Percentiles rank a stretch among this genome's conserved stretches.
phyloP scores from a whole-genome alignment of 2,797 vertebrate genomes.

The Neosalanx taihuensis region DNA sequence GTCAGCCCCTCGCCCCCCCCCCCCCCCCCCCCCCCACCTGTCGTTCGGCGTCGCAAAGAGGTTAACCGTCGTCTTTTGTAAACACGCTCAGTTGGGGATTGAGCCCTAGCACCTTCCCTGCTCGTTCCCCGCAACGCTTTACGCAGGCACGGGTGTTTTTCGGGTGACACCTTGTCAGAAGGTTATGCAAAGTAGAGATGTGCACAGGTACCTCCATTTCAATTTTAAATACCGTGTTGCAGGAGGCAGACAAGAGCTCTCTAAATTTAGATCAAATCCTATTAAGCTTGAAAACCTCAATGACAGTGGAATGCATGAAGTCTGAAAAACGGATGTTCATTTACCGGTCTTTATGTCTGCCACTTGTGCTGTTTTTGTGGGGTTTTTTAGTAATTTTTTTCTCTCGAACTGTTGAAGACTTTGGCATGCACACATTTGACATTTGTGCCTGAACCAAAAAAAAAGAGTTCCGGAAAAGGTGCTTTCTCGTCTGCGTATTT shows the following conservation, averaged over 20 bases:
- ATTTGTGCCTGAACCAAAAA: background rate
- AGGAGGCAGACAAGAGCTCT: slow-evolving; percentile 55
- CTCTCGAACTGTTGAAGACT: slow-evolving; percentile 4
- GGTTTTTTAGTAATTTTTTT: background rate
- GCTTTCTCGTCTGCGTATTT: background rate
- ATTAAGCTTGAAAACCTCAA: slow-evolving; percentile 66
- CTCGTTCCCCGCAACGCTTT: slow-evolving; percentile 52
- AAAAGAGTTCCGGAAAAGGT: background rate
- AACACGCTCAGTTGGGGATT: slow-evolving; percentile 46
- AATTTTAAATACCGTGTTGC: slow-evolving; percentile 56
- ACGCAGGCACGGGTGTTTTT: slow-evolving; percentile 68
- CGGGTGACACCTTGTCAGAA: slow-evolving; percentile 67
- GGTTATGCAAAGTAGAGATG: slow-evolving; percentile 68
- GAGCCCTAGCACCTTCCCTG: slow-evolving; percentile 19
- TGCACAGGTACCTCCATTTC: slow-evolving; percentile 64
- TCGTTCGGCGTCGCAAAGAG: slow-evolving; percentile 61
- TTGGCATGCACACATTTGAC: background rate
- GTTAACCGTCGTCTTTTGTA: slow-evolving; percentile 65
- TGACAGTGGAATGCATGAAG: slow-evolving; percentile 35
- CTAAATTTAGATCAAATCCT: slow-evolving; percentile 76
- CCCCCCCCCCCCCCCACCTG: slow-evolving; percentile 64
- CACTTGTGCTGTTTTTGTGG: slow-evolving; percentile 22
- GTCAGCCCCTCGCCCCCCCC: slow-evolving; percentile 68
- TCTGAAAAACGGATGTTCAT: slow-evolving; percentile 31
- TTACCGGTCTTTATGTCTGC: slow-evolving; percentile 21